These are phyloP conservation scores for Anguilla japonica DNA, from an alignment of 2,113 vertebrate species.

Conservation along the genomic window DNA sequence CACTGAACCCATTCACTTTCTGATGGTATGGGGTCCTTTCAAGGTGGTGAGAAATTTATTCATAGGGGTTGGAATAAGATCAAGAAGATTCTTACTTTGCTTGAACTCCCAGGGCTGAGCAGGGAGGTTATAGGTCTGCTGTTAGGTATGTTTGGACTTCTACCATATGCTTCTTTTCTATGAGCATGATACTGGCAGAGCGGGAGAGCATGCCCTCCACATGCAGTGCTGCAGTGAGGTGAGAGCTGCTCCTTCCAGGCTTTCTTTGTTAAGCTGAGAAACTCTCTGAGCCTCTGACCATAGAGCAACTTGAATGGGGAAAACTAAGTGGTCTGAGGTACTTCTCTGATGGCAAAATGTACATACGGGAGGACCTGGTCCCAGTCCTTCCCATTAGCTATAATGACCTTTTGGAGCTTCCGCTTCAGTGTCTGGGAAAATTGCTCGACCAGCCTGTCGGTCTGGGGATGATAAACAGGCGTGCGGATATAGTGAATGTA, in stretches of 20 bases:
- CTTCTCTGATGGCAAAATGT: background rate
- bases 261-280: background rate
- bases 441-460: too few species aligned
- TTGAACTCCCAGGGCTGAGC: background rate
- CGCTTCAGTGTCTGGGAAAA: background rate
- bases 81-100: background rate
- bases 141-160: background rate
- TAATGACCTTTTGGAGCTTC: background rate
- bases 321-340: background rate
- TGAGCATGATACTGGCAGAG: background rate
- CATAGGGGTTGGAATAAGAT: too few species aligned
- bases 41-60: background rate
- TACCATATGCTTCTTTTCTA: background rate
- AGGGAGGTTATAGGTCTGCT: background rate
- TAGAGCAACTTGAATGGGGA: background rate
- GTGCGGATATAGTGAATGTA: too few species aligned
- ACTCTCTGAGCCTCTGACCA: background rate
- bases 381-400: background rate
- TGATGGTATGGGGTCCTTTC: too few species aligned
- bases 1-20: too few species aligned
- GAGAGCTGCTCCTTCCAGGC: background rate
- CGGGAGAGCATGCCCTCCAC: background rate
- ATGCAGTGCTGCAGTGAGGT: background rate
- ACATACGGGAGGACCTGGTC: background rate
- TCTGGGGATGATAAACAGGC: too few species aligned